phyloP scores from a whole-genome alignment of 2,113 vertebrate genomes.

The Polypterus bichir region DNA sequence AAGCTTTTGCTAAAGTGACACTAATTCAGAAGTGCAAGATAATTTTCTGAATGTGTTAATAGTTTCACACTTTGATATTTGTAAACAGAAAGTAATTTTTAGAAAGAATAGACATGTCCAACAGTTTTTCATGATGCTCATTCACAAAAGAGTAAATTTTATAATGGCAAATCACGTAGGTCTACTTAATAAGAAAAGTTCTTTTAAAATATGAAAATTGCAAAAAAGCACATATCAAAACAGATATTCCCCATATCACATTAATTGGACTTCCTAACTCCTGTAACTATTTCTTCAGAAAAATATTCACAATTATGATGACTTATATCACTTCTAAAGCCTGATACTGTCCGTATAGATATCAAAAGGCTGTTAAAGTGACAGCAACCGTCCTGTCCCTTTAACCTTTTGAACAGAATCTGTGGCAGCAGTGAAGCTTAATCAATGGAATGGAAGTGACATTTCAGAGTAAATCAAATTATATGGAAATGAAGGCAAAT shows the following conservation, averaged over 20 bases:
- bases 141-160: slow-evolving; percentile 21
- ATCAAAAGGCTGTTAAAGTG: slow-evolving; percentile 32
- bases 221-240: too few species aligned
- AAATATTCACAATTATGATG: neutral
- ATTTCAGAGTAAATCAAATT: slow-evolving; percentile 91
- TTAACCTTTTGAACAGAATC: slow-evolving; percentile 59
- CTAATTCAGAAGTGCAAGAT: too few species aligned
- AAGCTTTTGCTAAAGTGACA: too few species aligned
- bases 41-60: too few species aligned
- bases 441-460: slow-evolving; percentile 85
- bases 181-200: too few species aligned
- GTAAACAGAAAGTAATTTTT: too few species aligned
- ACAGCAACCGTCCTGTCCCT: slow-evolving; percentile 44
- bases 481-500: slow-evolving; percentile 79
- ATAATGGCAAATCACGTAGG: neutral
- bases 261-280: too few species aligned
- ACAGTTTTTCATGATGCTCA: neutral
- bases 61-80: too few species aligned
- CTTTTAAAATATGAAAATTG: too few species aligned
- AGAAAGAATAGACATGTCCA: too few species aligned
- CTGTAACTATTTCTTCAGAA: neutral
- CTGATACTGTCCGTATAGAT: slow-evolving; percentile 32
- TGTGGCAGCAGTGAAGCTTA: slow-evolving; percentile 63
- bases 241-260: too few species aligned
- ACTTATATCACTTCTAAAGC: neutral